Conservation (phyloP, 2,888 invertebrate species). For the Autographa pulchrina region DNA sequence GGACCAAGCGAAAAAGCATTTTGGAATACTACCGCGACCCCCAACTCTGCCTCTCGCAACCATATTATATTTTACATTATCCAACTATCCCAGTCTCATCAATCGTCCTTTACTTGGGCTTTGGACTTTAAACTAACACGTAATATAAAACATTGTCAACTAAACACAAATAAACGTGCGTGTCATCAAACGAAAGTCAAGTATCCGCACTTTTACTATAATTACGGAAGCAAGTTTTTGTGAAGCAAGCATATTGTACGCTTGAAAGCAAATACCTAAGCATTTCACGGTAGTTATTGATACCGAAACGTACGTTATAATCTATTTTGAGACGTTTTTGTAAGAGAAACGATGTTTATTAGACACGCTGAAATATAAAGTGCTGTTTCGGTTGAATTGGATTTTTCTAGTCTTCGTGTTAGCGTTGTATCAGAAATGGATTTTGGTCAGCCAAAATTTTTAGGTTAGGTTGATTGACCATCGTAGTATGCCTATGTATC, state of each 20-base stretch:
- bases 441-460: background rate
- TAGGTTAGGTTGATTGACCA: too few species aligned
- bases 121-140: too few species aligned
- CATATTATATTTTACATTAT: too few species aligned
- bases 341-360: background rate
- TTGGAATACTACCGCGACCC: too few species aligned
- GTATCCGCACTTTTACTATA: constrained; percentile 45
- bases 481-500: too few species aligned
- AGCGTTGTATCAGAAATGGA: too few species aligned
- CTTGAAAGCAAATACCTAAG: constrained; percentile 34
- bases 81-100: too few species aligned
- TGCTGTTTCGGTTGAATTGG: background rate
- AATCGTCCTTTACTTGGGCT: too few species aligned
- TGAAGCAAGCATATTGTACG: constrained; percentile 21
- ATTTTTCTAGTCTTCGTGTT: too few species aligned
- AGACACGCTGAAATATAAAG: background rate
- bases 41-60: too few species aligned
- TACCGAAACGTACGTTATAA: constrained; percentile 1
- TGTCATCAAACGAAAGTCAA: constrained; percentile 45
- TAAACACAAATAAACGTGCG: constrained; percentile 22
- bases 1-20: too few species aligned
- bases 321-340: background rate
- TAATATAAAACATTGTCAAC: background rate
- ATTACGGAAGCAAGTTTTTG: constrained; percentile 40
- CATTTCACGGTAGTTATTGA: constrained; percentile 13